Conservation (phyloP, 1,140 invertebrate genomes). For the Eulimnadia texana region DNA sequence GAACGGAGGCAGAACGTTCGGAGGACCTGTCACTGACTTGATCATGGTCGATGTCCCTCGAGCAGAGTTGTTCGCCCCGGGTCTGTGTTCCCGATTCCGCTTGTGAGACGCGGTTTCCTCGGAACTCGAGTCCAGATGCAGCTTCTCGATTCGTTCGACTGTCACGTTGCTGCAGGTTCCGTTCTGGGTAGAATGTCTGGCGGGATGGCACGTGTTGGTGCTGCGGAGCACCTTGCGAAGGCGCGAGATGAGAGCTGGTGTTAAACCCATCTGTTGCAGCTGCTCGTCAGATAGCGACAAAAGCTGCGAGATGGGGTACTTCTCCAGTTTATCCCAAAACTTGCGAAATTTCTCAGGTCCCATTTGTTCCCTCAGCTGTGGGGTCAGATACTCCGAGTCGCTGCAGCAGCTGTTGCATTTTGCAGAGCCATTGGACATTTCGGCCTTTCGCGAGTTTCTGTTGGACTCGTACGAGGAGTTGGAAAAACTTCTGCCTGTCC, state of each 20-base stretch:
- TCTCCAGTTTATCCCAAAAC: neutral
- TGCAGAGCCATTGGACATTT: neutral
- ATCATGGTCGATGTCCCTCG: neutral
- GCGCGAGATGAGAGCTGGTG: neutral
- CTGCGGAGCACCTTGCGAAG: conserved; percentile 2
- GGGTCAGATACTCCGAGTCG: neutral
- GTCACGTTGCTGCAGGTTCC: neutral
- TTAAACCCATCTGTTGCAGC: neutral
- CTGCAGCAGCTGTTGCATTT: neutral
- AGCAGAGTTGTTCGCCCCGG: neutral
- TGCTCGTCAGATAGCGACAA: neutral
- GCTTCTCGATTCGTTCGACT: neutral
- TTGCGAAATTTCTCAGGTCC: neutral
- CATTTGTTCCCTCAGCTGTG: conserved; percentile 5
- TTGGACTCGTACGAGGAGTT: neutral
- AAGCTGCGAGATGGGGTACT: neutral
- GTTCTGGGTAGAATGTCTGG: neutral
- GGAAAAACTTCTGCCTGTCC: neutral
- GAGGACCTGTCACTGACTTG: conserved; percentile 2
- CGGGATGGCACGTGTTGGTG: neutral
- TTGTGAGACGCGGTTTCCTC: neutral
- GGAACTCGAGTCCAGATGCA: neutral
- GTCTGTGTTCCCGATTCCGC: neutral
- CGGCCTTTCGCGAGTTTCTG: neutral
- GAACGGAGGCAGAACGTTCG: conserved; percentile 6